Evolutionary conservation across 1,140 invertebrate genomes (phyloP), one percentile per base, ranked within the genome.

Genomic region (Drosophila subpulchrella): DNA sequence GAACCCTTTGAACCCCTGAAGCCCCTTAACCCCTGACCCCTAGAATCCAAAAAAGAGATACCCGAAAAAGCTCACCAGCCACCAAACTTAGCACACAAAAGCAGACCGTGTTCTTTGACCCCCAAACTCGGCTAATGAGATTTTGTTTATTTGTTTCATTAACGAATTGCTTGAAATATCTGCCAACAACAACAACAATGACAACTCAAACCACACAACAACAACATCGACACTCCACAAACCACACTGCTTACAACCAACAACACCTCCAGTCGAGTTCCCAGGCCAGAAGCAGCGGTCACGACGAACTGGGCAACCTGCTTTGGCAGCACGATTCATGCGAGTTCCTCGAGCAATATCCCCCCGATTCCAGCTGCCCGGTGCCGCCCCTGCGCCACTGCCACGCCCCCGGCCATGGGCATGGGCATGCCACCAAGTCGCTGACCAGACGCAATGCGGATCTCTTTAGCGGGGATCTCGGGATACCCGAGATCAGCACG

Each of bases 401-500:
- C 65, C 80, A 84, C 50, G 79, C 80, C 48, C 84, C 75, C 38
- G 78, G 55, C 2, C 82, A 86, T 30, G 81, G 60, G n/a, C n/a
- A n/a, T n/a, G n/a, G n/a, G 4, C 81, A 83, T 41, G 70, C 68
- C 24, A 63, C 60, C 38, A 68, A 68, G 30, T 74, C 56, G 27
- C 53, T 88, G 11, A 81, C 63, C 60, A 74, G 78, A 17, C 76
- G 75, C 6, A 75, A 75, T 24, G 73, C 73, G 7, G 73, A 75
- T 38, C 61, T 92, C 30, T 92, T 92, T 44, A 91, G 81, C 55
- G 92, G 92, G 10, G 91, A 92, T 44, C 75, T 92, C 36, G 92
- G 92, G 51, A 92, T 92, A 54, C 92, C 92, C 30, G 88, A 92
- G 70, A 90, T 92, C 44, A 90, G 61, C 54, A 92, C 90, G 0